Evolutionary conservation across 2,888 invertebrate genomes (phyloP).

Genomic region (Chymomyza amoena): DNA sequence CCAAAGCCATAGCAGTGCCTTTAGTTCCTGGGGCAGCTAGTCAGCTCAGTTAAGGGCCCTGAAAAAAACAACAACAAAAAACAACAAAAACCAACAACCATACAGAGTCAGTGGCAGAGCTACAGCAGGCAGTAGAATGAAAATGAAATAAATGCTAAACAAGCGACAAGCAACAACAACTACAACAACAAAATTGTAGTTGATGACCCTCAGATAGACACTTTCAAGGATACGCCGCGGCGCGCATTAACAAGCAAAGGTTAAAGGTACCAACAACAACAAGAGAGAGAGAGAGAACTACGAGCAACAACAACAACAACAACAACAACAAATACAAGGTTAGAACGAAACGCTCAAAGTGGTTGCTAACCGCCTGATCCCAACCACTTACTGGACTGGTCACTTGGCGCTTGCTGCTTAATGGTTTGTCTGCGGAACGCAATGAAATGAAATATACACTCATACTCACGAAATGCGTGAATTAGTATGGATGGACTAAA

Average conservation of each 20-base stretch:
- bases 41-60: constrained; percentile 10
- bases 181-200: constrained; percentile 48
- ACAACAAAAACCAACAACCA: not conserved
- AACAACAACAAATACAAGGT: constrained; percentile 7
- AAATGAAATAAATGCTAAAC: constrained; percentile 37
- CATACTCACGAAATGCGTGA: constrained; percentile 31
- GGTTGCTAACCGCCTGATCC: not conserved
- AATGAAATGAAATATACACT: not conserved
- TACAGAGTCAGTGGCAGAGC: not conserved
- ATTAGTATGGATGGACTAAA: constrained; percentile 34
- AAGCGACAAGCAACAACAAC: constrained; percentile 21
- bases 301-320: constrained; percentile 4
- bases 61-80: constrained; percentile 5
- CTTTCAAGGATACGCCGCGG: constrained; percentile 60
- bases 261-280: constrained; percentile 61
- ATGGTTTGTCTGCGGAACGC: not conserved
- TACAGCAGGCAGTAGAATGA: constrained; percentile 19
- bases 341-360: constrained; percentile 9
- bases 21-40: not conserved
- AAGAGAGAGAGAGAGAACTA: constrained; percentile 16
- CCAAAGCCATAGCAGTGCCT: not conserved
- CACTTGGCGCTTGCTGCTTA: not conserved
- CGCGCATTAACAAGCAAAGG: constrained; percentile 55
- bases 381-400: not conserved
- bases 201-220: constrained; percentile 71